Percentiles rank a stretch among this genome's conserved stretches.
phyloP scores from a whole-genome alignment of 2,888 invertebrate species.

The Schizotus pectinicornis region DNA sequence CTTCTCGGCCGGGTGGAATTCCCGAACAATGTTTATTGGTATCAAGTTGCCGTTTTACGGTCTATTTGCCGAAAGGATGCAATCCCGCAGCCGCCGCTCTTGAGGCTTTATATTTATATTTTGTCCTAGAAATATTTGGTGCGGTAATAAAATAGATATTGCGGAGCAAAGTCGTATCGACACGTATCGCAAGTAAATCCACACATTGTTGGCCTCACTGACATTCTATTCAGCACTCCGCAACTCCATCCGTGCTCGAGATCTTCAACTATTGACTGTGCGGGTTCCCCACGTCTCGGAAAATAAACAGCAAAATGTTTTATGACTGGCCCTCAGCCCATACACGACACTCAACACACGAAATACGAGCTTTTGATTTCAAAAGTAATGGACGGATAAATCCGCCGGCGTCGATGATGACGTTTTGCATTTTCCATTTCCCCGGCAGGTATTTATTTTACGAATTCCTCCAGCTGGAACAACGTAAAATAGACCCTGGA shows the following conservation, averaged over 20 bases:
- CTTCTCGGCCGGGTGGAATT: too few species aligned
- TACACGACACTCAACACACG: conserved; percentile 1
- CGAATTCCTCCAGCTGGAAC: not conserved
- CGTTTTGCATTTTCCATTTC: conserved; percentile 5
- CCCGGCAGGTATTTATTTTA: not conserved
- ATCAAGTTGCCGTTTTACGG: too few species aligned
- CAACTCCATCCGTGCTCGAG: conserved; percentile 15
- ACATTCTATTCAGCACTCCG: conserved; percentile 28
- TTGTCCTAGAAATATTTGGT: conserved; percentile 1
- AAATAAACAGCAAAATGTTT: conserved; percentile 18
- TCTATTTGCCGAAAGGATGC: too few species aligned
- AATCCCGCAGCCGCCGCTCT: too few species aligned
- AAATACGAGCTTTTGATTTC: conserved; percentile 6
- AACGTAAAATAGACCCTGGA: too few species aligned
- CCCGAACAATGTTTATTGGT: too few species aligned
- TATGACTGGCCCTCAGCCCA: conserved; percentile 10
- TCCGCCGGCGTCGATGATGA: not conserved
- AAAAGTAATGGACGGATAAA: not conserved
- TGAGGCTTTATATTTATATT: too few species aligned
- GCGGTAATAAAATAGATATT: conserved; percentile 3
- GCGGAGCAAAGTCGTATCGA: conserved; percentile 12
- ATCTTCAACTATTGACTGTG: conserved; percentile 14
- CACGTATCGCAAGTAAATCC: conserved; percentile 27
- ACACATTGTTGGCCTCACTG: conserved; percentile 26
- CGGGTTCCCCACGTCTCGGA: conserved; percentile 12